Base-by-base conservation (phyloP, 2,113 vertebrate genomes). In the Elephas maximus region DNA sequence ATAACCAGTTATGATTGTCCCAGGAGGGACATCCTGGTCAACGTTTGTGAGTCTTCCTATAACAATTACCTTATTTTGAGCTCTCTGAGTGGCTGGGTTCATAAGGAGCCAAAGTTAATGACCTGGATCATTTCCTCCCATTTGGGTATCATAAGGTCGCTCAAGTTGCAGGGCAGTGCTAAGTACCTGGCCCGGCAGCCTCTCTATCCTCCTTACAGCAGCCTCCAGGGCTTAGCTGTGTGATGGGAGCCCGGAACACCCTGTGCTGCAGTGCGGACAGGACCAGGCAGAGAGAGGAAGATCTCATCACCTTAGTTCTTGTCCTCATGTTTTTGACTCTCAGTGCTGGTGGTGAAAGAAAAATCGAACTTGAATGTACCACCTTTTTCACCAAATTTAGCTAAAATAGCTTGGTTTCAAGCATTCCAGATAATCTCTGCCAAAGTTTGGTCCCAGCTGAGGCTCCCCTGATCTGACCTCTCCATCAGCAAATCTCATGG, bases 21-120 rank as follows among this genome's bases (percentile, higher is more conserved):
- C 30, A 90, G 15, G 45, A 76, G 63, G 51, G 44, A 88, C 62
- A 26, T 45, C n/a, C 65, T 90, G 17, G 90, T 15, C 33, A 74
- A 41, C 73, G 24, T 8, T 77, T 90, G 73, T 53, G 76, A 41
- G 18, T 69, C 57, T 73, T 86, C n/a, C 53, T 23, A 48, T n/a
- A 48, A 65, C 11, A 57, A 79, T n/a, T 69, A 57, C 73, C 88
- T 79, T 91, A 45, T 90, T 88, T 82, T 83, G 76, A 92, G 51
- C 77, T 91, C n/a, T 95, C 62, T 79, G 76, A 91, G 69, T 67
- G 57, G 53, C 30, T 53, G 23, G 67, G 67, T 88, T 97, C 69
- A 63, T 24, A 26, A 24, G 53, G 82, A 41, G 48, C 85, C 37
- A 69, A 63, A 26, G 78, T 74, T 91, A 77, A 73, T 96, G 86